Conservation (phyloP, 1,140 invertebrate species). For the Chironomus tepperi region DNA sequence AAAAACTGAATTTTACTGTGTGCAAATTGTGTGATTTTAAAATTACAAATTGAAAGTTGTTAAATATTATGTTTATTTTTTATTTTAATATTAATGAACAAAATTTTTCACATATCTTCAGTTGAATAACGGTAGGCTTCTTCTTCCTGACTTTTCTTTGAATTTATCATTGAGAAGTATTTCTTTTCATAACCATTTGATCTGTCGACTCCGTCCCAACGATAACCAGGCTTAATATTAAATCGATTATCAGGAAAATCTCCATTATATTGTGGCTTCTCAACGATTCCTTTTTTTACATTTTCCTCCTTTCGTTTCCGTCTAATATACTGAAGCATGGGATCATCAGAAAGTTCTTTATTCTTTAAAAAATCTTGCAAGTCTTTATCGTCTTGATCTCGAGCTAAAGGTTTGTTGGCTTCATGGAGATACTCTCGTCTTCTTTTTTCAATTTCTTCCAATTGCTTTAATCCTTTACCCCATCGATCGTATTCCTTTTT, state of each 20-base stretch:
- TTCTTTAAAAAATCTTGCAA: constrained; percentile 67
- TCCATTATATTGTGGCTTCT: constrained; percentile 66
- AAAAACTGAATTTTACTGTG: too few species aligned
- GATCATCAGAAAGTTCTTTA: constrained; percentile 77
- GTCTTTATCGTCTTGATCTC: constrained; percentile 82
- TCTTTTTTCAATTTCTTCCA: constrained; percentile 57
- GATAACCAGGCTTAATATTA: constrained; percentile 81
- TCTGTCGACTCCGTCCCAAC: constrained; percentile 97
- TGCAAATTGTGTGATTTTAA: too few species aligned
- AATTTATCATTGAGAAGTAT: constrained; percentile 70
- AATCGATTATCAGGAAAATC: constrained; percentile 83
- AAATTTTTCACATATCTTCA: constrained; percentile 74
- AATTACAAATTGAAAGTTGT: too few species aligned
- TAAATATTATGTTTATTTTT: too few species aligned
- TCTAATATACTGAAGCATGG: constrained; percentile 82
- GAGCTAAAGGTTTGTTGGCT: constrained; percentile 81
- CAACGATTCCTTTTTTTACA: constrained; percentile 35
- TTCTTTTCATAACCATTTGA: constrained; percentile 95
- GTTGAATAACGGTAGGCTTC: constrained; percentile 93
- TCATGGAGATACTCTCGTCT: constrained; percentile 68
- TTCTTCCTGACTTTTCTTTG: constrained; percentile 65
- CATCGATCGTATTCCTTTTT: constrained; percentile 76
- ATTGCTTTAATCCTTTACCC: constrained; percentile 81
- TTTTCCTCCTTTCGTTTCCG: constrained; percentile 60
- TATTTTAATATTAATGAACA: not conserved